These are phyloP conservation scores for Cuniculus paca DNA, from an alignment of 2,797 vertebrate species.

Conservation along the genomic window DNA sequence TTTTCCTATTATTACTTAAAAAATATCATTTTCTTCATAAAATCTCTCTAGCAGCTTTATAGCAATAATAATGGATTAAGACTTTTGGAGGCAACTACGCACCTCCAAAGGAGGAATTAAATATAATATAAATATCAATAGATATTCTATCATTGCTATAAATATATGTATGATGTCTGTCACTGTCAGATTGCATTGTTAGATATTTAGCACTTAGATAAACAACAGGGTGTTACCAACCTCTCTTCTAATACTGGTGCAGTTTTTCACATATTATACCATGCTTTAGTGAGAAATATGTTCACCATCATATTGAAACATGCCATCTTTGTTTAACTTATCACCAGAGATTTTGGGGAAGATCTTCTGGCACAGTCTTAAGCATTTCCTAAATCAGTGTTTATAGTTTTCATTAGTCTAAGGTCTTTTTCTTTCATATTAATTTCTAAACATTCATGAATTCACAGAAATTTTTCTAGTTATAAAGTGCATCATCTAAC, in stretches of 20 bases:
- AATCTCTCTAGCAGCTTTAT: not conserved
- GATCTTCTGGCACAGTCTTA: not conserved
- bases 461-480: not conserved
- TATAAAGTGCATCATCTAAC: not conserved
- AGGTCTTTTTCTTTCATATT: not conserved
- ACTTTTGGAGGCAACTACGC: not conserved
- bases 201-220: not conserved
- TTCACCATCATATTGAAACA: not conserved
- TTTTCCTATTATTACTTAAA: not conserved
- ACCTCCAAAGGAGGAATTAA: not conserved
- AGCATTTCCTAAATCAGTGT: not conserved
- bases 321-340: not conserved
- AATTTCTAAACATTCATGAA: not conserved
- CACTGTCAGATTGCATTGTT: not conserved
- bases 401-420: not conserved
- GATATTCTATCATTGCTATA: not conserved
- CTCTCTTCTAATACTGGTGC: not conserved
- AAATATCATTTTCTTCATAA: slow-evolving; percentile 34
- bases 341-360: not conserved
- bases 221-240: not conserved
- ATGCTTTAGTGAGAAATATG: not conserved
- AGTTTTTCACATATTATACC: not conserved
- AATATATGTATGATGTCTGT: not conserved
- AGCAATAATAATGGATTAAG: not conserved
- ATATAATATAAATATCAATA: not conserved